Conservation (phyloP, 1,140 invertebrate species). For the Chironomus tepperi region DNA sequence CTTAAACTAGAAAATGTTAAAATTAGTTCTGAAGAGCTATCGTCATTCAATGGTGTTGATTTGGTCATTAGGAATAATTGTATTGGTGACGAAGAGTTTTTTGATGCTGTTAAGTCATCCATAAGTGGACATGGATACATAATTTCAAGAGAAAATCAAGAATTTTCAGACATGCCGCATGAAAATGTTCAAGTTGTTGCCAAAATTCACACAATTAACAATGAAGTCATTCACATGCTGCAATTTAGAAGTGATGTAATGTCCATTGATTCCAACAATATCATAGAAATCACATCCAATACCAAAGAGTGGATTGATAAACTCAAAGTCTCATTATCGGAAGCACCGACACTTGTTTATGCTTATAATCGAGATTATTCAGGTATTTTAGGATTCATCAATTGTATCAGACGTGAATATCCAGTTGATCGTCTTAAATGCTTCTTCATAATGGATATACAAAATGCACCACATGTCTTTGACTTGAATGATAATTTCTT, state of each 20-base stretch:
- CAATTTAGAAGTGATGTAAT: conserved; percentile 31
- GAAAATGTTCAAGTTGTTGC: conserved; percentile 40
- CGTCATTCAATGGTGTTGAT: conserved; percentile 19
- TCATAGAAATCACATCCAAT: conserved; percentile 28
- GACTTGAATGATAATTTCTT: background rate
- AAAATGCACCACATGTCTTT: background rate
- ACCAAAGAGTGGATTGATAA: conserved; percentile 44
- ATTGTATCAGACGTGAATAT: conserved; percentile 35
- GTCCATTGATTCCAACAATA: conserved; percentile 31
- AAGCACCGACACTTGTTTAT: conserved; percentile 44
- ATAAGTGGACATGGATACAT: background rate
- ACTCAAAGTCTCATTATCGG: conserved; percentile 45
- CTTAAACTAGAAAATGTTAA: background rate
- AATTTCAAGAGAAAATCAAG: background rate
- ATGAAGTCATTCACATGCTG: conserved; percentile 35
- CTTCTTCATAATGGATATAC: background rate
- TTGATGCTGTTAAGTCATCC: background rate
- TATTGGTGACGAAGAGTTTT: background rate
- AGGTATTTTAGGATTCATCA: conserved; percentile 50
- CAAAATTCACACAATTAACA: conserved; percentile 31
- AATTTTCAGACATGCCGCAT: background rate
- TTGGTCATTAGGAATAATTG: background rate
- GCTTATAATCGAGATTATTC: conserved; percentile 47
- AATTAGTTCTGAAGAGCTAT: background rate
- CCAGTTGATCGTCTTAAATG: conserved; percentile 25